phyloP scores from a whole-genome alignment of 2,797 vertebrate genomes.

The Carduelis carduelis region DNA sequence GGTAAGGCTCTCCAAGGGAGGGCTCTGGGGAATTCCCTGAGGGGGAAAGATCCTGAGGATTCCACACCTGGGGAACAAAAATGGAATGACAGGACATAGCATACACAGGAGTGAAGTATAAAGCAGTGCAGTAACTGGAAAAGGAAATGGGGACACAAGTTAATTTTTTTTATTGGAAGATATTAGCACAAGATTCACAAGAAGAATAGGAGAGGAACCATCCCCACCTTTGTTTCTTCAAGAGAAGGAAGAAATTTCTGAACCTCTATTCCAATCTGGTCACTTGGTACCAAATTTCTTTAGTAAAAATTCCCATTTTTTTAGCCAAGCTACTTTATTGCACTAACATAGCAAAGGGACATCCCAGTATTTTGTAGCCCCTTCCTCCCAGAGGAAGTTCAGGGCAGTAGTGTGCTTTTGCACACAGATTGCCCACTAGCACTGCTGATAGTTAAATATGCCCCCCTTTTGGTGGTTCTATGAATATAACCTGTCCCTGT shows the following conservation, averaged over 20 bases:
- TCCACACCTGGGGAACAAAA: neutral
- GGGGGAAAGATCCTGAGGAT: neutral
- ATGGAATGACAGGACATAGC: neutral
- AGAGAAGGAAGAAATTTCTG: neutral
- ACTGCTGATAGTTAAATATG: neutral
- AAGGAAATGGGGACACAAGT: neutral
- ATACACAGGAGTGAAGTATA: neutral
- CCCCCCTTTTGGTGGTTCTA: neutral
- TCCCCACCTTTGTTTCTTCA: neutral
- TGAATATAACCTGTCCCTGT: neutral
- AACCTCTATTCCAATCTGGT: neutral
- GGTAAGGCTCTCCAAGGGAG: neutral
- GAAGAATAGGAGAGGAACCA: neutral
- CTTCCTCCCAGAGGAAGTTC: neutral
- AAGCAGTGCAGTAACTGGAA: neutral
- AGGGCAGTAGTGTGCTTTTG: neutral
- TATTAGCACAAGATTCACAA: neutral
- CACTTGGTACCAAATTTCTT: neutral
- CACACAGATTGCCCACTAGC: neutral
- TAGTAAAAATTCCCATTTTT: neutral
- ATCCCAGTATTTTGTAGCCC: neutral
- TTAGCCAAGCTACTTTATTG: neutral
- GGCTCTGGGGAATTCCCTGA: neutral
- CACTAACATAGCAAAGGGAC: neutral
- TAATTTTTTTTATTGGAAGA: neutral